Evolutionary conservation across 1,140 invertebrate genomes (phyloP).

Genomic region (Alviniconcha marisindica): DNA sequence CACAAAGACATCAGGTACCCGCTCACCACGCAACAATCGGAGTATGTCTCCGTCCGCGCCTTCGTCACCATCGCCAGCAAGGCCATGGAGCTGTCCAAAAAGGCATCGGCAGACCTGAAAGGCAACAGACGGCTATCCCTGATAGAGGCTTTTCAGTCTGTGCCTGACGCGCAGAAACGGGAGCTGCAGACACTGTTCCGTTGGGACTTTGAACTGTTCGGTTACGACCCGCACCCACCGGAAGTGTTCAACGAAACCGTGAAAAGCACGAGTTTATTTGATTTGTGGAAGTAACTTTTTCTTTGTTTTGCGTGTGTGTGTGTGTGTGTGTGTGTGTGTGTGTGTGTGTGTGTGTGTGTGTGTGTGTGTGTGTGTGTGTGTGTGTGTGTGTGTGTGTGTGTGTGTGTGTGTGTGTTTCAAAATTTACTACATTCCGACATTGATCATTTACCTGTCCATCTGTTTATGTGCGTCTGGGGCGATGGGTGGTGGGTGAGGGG

Average conservation of each 20-base stretch:
- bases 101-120: neutral
- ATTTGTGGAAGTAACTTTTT: no score
- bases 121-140: conserved; percentile 41
- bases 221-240: conserved; percentile 47
- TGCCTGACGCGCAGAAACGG: conserved; percentile 34
- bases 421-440: no score
- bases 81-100: conserved; percentile 22
- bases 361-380: no score
- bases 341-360: no score
- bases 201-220: conserved; percentile 50
- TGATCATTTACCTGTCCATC: no score
- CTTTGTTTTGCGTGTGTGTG: no score
- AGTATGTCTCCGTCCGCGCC: neutral
- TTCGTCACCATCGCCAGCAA: conserved; percentile 33
- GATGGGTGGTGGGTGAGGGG: no score
- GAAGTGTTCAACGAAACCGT: conserved; percentile 15
- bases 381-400: no score
- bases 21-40: conserved; percentile 35
- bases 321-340: no score
- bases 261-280: neutral
- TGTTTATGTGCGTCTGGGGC: no score
- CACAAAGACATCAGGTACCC: conserved; percentile 54
- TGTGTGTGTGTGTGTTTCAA: no score
- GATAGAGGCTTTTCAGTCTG: conserved; percentile 39
- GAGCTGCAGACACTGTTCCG: conserved; percentile 39